Evolutionary conservation across 2,797 vertebrate species (phyloP).

Genomic region (Orientallactaga sibirica): DNA sequence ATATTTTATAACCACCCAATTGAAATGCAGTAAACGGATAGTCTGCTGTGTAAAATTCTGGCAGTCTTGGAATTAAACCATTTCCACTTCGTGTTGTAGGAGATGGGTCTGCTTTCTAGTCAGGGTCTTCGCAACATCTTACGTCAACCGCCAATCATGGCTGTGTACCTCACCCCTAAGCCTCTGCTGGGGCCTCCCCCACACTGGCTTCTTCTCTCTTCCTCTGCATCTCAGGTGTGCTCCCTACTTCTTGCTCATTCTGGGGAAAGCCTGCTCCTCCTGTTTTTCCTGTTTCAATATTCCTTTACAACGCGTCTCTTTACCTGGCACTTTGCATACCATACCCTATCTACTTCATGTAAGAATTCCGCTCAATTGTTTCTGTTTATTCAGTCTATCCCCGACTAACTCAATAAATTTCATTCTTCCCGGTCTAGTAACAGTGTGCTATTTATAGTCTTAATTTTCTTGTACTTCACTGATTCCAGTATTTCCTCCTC

Average conservation of each 20-base stretch:
- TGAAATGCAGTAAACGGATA: neutral
- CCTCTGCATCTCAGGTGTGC: neutral
- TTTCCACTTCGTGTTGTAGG: neutral
- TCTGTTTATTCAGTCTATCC: conserved; percentile 35
- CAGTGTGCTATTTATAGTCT: neutral
- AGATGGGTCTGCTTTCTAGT: neutral
- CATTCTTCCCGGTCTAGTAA: neutral
- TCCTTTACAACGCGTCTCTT: neutral
- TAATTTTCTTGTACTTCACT: conserved; percentile 11
- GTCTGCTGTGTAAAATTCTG: conserved; percentile 14
- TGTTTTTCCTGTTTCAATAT: neutral
- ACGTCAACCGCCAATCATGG: neutral
- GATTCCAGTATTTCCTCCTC: neutral
- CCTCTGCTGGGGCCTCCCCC: neutral
- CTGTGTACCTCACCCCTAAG: neutral
- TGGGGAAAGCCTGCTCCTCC: neutral
- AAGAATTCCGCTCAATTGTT: conserved; percentile 12
- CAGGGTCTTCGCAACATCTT: neutral
- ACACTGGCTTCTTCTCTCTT: neutral
- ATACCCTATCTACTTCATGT: neutral
- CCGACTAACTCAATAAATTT: conserved; percentile 10
- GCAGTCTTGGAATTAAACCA: neutral
- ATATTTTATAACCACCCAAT: conserved; percentile 63
- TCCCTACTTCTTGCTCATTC: neutral
- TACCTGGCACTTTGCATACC: neutral